These are phyloP conservation scores for Leptinotarsa texana DNA, from an alignment of 1,140 invertebrate genomes.

Conservation along the genomic window DNA sequence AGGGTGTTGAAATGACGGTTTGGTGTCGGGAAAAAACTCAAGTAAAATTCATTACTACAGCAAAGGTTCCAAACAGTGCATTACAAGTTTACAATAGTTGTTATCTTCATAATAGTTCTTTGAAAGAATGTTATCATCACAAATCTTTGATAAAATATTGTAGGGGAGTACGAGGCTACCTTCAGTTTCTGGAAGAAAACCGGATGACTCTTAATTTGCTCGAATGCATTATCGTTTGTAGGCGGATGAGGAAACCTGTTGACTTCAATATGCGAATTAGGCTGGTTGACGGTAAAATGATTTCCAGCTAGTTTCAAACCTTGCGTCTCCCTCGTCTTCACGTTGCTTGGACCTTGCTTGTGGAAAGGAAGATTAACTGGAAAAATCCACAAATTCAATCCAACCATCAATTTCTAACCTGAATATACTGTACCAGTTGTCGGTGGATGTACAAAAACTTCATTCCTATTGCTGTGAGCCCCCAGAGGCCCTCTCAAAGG, in stretches of 20 bases:
- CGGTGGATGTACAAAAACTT: slow-evolving; percentile 8
- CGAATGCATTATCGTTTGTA: not conserved
- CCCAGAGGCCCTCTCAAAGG: not conserved
- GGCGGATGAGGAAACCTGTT: slow-evolving; percentile 16
- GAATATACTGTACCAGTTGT: not conserved
- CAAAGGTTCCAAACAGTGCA: no score
- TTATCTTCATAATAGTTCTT: no score
- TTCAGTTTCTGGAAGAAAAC: not conserved
- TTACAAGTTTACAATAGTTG: no score
- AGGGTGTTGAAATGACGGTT: no score
- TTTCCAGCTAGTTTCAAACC: slow-evolving; percentile 14
- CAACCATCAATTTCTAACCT: not conserved
- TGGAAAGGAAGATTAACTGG: slow-evolving; percentile 4
- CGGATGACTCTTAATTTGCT: slow-evolving; percentile 10
- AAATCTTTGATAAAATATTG: no score
- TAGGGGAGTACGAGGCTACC: not conserved
- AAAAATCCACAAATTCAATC: not conserved
- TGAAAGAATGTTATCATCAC: no score
- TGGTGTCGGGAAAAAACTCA: no score
- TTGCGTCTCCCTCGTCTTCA: slow-evolving; percentile 9
- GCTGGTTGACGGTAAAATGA: slow-evolving; percentile 29
- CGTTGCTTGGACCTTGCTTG: slow-evolving; percentile 14
- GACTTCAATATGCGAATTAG: slow-evolving; percentile 14
- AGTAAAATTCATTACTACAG: no score
- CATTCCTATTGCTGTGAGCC: slow-evolving; percentile 10